Conservation (phyloP, 1,140 invertebrate species). For the Catajapyx aquilonaris region DNA sequence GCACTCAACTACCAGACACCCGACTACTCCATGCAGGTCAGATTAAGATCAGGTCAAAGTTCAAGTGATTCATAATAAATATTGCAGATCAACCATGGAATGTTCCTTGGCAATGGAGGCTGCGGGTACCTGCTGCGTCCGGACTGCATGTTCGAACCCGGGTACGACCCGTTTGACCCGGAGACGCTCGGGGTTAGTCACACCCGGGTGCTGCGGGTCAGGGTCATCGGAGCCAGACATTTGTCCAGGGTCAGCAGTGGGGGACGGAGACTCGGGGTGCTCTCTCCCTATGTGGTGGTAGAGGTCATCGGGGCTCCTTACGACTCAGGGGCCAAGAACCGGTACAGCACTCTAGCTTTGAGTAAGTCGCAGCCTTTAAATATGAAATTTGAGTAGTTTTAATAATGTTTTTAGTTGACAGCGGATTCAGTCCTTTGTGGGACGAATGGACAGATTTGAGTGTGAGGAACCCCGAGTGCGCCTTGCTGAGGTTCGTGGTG, state of each 20-base stretch:
- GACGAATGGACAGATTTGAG: constrained; percentile 71
- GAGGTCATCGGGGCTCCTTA: constrained; percentile 78
- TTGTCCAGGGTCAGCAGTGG: constrained; percentile 67
- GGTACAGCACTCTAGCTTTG: neutral
- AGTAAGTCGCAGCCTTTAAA: no score
- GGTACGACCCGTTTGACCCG: constrained; percentile 58
- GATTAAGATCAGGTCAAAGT: no score
- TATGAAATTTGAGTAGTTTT: no score
- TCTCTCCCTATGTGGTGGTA: constrained; percentile 86
- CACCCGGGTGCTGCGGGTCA: constrained; percentile 42
- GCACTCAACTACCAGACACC: constrained; percentile 96
- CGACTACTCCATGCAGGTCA: constrained; percentile 89
- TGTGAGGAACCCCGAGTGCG: constrained; percentile 70
- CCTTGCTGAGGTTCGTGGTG: constrained; percentile 76
- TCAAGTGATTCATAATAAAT: no score
- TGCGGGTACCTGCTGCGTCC: constrained; percentile 93
- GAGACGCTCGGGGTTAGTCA: constrained; percentile 34
- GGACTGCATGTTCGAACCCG: constrained; percentile 64
- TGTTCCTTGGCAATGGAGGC: constrained; percentile 72
- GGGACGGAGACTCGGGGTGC: constrained; percentile 55
- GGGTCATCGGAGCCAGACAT: constrained; percentile 63
- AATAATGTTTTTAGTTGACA: constrained; percentile 46
- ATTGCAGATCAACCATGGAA: constrained; percentile 80
- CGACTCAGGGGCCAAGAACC: constrained; percentile 55
- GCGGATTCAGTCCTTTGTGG: constrained; percentile 95